Evolutionary conservation across 2,113 vertebrate genomes (phyloP), one percentile per base, ranked within the genome.

Genomic region (Myotis yumanensis): DNA sequence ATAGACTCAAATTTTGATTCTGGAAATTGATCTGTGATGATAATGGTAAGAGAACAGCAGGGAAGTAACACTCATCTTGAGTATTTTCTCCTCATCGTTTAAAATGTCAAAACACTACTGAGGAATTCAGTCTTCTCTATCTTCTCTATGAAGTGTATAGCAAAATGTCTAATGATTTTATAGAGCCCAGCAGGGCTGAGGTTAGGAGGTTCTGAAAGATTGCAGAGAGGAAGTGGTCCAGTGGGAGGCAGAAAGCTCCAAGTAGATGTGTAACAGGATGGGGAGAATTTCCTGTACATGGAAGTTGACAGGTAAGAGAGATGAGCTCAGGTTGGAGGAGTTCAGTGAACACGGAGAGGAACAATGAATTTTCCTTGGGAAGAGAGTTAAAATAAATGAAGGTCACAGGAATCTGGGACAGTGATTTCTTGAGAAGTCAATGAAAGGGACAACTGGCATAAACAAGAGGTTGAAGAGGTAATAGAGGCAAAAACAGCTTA

Each of bases 1-100:
- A 76, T 16, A 54, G 81, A 87, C 59, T 96, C 52, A 85, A 66
- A 93, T 76, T 72, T 68, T 85, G 25, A 80, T 68, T 91, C 90
- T 90, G 66, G 23, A 51, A 40, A 76, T 79, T 66, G 17, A 72
- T 72, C 82, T 91, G 82, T 46, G 16, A 37, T 92, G 57, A 18
- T n/a, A 80, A 66, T 40, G 46, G 6, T 20, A 79, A 25, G 43
- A 91, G 10, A 89, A 85, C 2, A 7, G 11, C 52, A 73, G 43
- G 57, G 15, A 87, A 90, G 8, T 68, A 69, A 64, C 32, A 46
- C n/a, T 64, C 25, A 18, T 66, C 51, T 79, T 66, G 43, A 68
- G 76, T 7, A 17, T 20, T 77, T 11, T 37, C 3, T 6, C 37
- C 20, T 62, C 30, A 57, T 69, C 30, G 89, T 96, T 95, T 51